These are phyloP conservation scores for Lasioglossum leucozonium DNA, from an alignment of 2,888 invertebrate genomes.

Conservation along the genomic window DNA sequence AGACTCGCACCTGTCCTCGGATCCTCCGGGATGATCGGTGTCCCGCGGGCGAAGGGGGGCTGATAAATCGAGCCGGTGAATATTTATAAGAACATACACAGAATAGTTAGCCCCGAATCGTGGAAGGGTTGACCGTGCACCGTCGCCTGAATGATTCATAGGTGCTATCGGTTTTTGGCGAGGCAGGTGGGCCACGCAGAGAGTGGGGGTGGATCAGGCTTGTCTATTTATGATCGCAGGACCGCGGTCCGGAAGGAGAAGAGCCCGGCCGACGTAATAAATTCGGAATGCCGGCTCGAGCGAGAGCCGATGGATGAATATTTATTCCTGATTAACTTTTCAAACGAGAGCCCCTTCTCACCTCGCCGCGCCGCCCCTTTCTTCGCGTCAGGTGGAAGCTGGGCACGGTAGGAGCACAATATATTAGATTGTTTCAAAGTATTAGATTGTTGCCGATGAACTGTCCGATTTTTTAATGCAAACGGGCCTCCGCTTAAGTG, in stretches of 20 bases:
- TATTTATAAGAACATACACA: slow-evolving; percentile 43
- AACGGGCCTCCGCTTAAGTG: no score
- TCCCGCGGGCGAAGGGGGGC: not conserved
- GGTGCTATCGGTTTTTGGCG: slow-evolving; percentile 34
- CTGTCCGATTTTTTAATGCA: no score
- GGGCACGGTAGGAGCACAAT: no score
- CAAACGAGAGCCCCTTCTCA: not conserved
- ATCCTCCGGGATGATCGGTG: slow-evolving; percentile 24
- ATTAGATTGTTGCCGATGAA: no score
- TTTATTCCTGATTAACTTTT: slow-evolving; percentile 2
- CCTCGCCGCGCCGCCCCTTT: no score
- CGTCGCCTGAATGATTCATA: slow-evolving; percentile 46
- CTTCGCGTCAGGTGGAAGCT: not conserved
- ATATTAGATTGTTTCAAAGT: no score
- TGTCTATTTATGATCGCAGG: slow-evolving; percentile 38
- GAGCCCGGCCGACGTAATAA: slow-evolving; percentile 25
- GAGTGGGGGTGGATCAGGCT: not conserved
- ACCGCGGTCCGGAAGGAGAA: not conserved
- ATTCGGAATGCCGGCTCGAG: slow-evolving; percentile 27
- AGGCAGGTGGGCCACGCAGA: slow-evolving; percentile 12
- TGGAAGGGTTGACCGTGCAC: slow-evolving; percentile 22
- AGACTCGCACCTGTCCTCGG: not conserved
- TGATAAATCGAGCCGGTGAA: slow-evolving; percentile 36
- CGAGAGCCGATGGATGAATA: not conserved
- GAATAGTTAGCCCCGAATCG: slow-evolving; percentile 30